Base-by-base conservation (phyloP, 2,888 invertebrate genomes). In the Apodemia hepburni region DNA sequence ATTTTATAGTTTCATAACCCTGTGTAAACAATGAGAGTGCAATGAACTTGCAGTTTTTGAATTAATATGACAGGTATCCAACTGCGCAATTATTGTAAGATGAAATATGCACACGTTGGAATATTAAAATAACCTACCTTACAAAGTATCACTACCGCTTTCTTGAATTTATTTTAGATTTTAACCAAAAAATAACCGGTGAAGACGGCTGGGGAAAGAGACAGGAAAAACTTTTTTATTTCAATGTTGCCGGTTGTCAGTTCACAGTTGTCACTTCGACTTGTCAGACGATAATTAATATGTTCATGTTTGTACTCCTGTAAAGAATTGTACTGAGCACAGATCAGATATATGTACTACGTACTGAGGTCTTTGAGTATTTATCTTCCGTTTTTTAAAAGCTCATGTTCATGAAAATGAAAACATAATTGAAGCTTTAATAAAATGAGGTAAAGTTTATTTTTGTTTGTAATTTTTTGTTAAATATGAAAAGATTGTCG, bases 161-260 rank as follows among this genome's bases (percentile, higher is more conserved):
- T 85, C 84, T 79, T 78, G 76, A 85, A 86, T 89, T 90, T 91
- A 91, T 90, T 91, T 91, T 89, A 84, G 89, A 87, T 79, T 84
- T 79, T 87, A 90, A 89, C 89, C 91, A 88, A 90, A 87, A 89
- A 86, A 88, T 91, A 91, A 87, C 89, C 85, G 87, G 87, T 80
- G 70, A 80, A 86, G 87, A 88, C 85, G 88, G 89, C 90, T 89
- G 86, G 82, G 77, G 81, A 80, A 73, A 71, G 78, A 79, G 80
- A 78, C 71, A 74, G 80, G 74, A 71, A 63, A 65, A 57, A 51
- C 12, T 42, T 29, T 29, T 29, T 29, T 29, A 29, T 29, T 29
- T 29, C 27, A 42, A 42, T 42, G 38, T 42, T 42, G 38, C 38
- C 38, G 12, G 4, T 42, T n/a, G n/a, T n/a, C n/a, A n/a, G n/a